Evolutionary conservation across 2,888 invertebrate genomes (phyloP), one percentile per base, ranked within the genome.

Genomic region (Phlogophora meticulosa): DNA sequence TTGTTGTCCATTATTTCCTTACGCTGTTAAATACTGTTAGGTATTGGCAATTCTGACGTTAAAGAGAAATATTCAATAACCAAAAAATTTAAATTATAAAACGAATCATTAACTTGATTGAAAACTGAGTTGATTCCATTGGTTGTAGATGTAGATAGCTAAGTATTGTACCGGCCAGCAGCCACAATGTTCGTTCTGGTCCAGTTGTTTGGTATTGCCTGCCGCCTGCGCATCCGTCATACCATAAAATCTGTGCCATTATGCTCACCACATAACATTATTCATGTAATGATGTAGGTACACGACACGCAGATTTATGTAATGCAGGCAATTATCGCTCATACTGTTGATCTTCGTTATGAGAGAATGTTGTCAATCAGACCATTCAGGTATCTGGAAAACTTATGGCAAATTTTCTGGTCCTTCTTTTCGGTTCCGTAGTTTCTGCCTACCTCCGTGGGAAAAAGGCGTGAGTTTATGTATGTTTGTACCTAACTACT

Each of bases 161-260:
- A 49, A 71, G 72, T 78, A 82, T 79, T 80, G 81, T 82, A 58
- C 55, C 66, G 63, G 75, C 78, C 53, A 24, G 55, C 40, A 52
- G 64, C 4, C 82, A 91, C 88, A 89, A 88, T 87, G 78, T 84
- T 68, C 85, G 92, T 90, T 85, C 86, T 86, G 92, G 91, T 91
- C 88, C 89, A 91, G 88, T 88, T 88, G 87, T 55, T 86, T 82
- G 88, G 89, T 89, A 89, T 89, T 84, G 88, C 85, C 83, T 83
- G 84, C 84, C 82, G 88, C 84, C 83, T 83, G 85, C 84, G 87
- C 88, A 88, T 90, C 90, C 90, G 88, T 87, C 90, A 86, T 85
- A 85, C 83, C 72, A 76, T 73, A 79, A 78, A 81, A 80, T 78
- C 81, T 83, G 75, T 78, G 78, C 76, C 74, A 82, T 82, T 84